Evolutionary conservation across 2,113 vertebrate genomes (phyloP), one percentile per base, ranked within the genome.

Genomic region (Cichladusa arquata): DNA sequence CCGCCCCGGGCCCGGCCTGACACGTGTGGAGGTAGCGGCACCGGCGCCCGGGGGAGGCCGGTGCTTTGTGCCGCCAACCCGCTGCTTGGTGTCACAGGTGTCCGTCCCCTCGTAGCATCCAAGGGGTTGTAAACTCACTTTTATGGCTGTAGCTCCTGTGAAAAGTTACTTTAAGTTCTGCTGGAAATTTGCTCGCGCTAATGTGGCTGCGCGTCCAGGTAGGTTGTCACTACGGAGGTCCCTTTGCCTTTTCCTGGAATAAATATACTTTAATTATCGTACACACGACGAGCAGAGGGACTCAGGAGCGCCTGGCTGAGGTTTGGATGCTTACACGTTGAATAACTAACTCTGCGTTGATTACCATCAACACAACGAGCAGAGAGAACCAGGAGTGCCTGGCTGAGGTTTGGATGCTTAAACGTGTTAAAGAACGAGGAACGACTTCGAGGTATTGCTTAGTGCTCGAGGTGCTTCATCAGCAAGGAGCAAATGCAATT

Each of bases 101-200:
- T 58, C 69, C 12, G 44, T 42, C 22, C 44, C 12, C 67, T 2
- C 60, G 45, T 18, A 60, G 36, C 83, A 23, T 23, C 54, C 33
- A 0, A 18, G 19, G 45, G 33, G 17, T 38, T 36, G 57, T 56
- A 13, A 67, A 22, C 47, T 45, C 38, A 0, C 38, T 47, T 48
- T 47, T 61, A 5, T 24, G 86, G 54, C 33, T 17, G 28, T 44
- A 51, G 54, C n/a, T 54, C 22, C 61, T 2, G 77, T 22, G 50
- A 69, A 57, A 95, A 95, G 85, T 93, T 86, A 20, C 62, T 76
- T 54, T 72, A 72, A 94, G 86, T 93, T 90, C 11, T 45, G 64
- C 36, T n/a, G 71, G 25, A 19, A 51, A 79, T 45, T 3, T 19
- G 36, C 4, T 60, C 3, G 22, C 48, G 3, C 6, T 40, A 3